Percentiles rank a stretch among this genome's conserved stretches.
Conservation (phyloP, 2,888 invertebrate species). For the Caenorhabditis japonica region DNA sequence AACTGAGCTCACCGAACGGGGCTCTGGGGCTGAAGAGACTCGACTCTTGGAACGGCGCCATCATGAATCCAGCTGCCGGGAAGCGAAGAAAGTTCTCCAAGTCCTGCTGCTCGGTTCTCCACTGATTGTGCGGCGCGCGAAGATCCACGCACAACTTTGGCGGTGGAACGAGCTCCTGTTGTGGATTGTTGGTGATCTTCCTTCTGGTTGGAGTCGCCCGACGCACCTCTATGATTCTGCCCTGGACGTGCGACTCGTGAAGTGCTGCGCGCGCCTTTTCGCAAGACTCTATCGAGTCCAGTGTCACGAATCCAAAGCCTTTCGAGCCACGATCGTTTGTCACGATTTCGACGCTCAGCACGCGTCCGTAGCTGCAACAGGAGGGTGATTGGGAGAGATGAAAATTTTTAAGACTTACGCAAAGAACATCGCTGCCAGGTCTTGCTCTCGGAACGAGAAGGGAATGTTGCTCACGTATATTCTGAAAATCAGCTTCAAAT, state of each 20-base stretch:
- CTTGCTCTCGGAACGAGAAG: constrained; percentile 60
- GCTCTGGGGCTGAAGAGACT: constrained; percentile 13
- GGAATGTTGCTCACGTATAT: constrained; percentile 65
- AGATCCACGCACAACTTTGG: constrained; percentile 53
- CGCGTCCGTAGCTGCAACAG: constrained; percentile 53
- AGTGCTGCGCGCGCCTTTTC: constrained; percentile 52
- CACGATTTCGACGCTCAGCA: constrained; percentile 57
- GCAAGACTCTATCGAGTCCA: constrained; percentile 56
- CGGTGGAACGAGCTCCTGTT: constrained; percentile 43
- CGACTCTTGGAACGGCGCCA: constrained; percentile 27
- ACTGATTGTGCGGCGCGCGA: constrained; percentile 47
- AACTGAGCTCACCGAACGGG: constrained; percentile 17
- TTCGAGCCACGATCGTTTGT: constrained; percentile 62
- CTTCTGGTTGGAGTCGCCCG: constrained; percentile 51
- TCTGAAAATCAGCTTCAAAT: constrained; percentile 41
- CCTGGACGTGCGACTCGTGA: constrained; percentile 57
- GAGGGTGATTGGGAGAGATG: not conserved
- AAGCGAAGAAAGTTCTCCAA: constrained; percentile 5
- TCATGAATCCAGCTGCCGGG: constrained; percentile 37
- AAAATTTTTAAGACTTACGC: constrained; percentile 13
- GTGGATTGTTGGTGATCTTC: constrained; percentile 36
- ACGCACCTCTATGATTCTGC: constrained; percentile 59
- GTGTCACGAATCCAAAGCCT: constrained; percentile 62
- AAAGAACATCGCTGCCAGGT: constrained; percentile 56
- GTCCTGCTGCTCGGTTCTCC: constrained; percentile 35